Evolutionary conservation across 1,140 invertebrate genomes (phyloP).

Genomic region (Matsumurasca onukii): DNA sequence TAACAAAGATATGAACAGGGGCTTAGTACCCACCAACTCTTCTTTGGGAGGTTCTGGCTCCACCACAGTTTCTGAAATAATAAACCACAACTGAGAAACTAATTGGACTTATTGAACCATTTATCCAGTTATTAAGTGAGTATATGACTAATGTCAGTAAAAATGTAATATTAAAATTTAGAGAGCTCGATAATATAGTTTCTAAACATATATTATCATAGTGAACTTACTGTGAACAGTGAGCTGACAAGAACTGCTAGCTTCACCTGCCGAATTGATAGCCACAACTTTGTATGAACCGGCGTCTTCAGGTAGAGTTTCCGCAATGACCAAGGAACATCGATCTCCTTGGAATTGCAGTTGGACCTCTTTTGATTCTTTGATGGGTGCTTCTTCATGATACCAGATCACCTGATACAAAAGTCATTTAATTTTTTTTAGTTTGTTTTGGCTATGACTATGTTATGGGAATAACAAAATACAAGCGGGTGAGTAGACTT

Average conservation of each 20-base stretch:
- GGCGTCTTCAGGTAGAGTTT: conserved; percentile 71
- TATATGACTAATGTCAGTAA: no score
- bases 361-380: conserved; percentile 81
- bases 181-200: no score
- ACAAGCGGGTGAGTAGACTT: no score
- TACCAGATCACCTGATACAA: conserved; percentile 74
- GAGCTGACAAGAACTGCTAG: conserved; percentile 69
- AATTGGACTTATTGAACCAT: no score
- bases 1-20: conserved; percentile 69
- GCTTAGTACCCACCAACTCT: conserved; percentile 41
- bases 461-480: no score
- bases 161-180: no score
- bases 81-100: no score
- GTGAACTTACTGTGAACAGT: conserved; percentile 52
- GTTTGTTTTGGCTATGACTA: no score
- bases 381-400: conserved; percentile 78
- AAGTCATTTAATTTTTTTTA: no score
- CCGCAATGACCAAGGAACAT: conserved; percentile 75
- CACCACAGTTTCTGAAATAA: background rate
- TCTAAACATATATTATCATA: background rate
- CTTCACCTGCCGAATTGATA: conserved; percentile 76
- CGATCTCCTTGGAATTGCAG: conserved; percentile 78
- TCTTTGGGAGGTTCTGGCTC: background rate
- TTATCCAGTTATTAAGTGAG: no score
- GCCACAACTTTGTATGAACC: conserved; percentile 81